phyloP scores from a whole-genome alignment of 1,140 invertebrate genomes.

The Venturia canescens region DNA sequence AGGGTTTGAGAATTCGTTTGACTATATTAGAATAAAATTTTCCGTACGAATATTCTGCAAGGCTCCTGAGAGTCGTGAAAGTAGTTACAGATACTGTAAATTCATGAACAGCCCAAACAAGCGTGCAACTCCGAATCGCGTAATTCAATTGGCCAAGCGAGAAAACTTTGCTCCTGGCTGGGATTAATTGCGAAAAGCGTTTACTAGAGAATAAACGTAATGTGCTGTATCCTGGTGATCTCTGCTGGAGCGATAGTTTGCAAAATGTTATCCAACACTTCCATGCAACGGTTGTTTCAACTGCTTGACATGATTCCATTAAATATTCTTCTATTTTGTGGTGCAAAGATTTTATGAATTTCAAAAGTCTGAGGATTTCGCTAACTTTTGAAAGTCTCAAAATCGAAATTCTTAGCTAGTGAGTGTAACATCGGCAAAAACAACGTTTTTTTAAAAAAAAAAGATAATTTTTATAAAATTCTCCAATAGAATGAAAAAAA shows the following conservation, averaged over 20 bases:
- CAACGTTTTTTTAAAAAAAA: no score
- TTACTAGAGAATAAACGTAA: conserved; percentile 10
- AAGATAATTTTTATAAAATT: no score
- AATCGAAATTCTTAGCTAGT: no score
- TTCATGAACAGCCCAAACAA: neutral
- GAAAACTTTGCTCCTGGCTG: conserved; percentile 26
- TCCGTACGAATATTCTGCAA: no score
- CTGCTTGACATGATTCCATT: neutral
- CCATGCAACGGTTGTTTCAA: neutral
- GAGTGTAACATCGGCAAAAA: no score
- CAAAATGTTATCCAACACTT: neutral
- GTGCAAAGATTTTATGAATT: no score
- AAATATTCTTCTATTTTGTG: neutral
- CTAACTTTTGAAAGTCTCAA: no score
- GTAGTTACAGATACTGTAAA: neutral
- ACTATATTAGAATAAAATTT: no score
- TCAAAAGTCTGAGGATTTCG: no score
- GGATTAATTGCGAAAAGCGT: conserved; percentile 34
- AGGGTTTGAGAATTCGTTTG: no score
- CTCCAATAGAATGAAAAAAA: no score
- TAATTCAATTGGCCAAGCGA: conserved; percentile 26
- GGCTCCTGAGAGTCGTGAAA: no score
- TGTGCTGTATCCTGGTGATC: neutral
- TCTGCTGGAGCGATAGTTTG: neutral
- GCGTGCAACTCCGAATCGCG: neutral